Conservation (phyloP, 1,140 invertebrate genomes). For the Homalodisca vitripennis region DNA sequence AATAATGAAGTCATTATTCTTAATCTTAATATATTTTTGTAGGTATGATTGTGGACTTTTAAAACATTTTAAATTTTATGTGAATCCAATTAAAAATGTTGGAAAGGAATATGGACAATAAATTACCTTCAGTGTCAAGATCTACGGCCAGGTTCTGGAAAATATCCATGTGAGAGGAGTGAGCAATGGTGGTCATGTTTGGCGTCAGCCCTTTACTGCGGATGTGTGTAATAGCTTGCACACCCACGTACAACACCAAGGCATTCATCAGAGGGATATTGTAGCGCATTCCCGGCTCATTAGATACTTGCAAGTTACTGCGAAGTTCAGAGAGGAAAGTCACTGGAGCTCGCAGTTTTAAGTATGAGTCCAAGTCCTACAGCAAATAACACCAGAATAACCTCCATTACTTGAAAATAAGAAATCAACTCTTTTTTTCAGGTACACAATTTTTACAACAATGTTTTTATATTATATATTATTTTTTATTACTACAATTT, state of each 20-base stretch:
- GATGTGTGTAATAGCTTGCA: conserved; percentile 89
- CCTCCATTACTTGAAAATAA: no score
- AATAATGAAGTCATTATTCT: no score
- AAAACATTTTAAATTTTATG: no score
- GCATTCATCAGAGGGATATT: conserved; percentile 97
- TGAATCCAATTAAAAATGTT: no score
- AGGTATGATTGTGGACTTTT: no score
- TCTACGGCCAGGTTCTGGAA: conserved; percentile 98
- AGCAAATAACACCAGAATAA: no score
- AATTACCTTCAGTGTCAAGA: conserved; percentile 89
- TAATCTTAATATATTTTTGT: no score
- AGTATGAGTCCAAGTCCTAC: conserved; percentile 90
- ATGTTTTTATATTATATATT: no score
- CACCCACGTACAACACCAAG: conserved; percentile 95
- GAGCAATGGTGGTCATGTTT: conserved; percentile 94
- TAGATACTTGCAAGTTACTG: conserved; percentile 80
- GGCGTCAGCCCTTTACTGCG: conserved; percentile 85
- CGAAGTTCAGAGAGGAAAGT: conserved; percentile 92
- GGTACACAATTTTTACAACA: no score
- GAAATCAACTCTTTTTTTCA: no score
- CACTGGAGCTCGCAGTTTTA: conserved; percentile 92
- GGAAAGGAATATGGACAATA: no score
- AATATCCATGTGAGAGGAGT: conserved; percentile 98
- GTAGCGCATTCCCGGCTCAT: conserved; percentile 87
- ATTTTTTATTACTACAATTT: no score